A percentile compares a stretch with the other conserved stretches of the same genome.
phyloP scores from a whole-genome alignment of 2,888 invertebrate species.

The Nipponacmea schrenckii region DNA sequence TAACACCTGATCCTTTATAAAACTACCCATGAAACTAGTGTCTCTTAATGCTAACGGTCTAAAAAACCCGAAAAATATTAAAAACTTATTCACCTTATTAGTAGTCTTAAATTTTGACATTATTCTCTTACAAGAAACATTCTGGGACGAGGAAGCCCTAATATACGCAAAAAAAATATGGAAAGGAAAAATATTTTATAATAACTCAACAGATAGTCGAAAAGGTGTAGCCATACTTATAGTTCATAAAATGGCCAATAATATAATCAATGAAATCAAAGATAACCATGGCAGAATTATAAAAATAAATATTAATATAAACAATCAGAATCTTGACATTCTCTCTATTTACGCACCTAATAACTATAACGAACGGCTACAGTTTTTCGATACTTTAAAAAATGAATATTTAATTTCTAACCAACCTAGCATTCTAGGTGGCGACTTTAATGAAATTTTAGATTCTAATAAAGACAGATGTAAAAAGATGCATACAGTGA shows the following conservation, averaged over 20 bases:
- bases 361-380: neutral
- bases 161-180: neutral
- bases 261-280: neutral
- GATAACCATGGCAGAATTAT: neutral
- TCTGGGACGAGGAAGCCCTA: neutral
- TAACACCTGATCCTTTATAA: too few relatives aligned
- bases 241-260: neutral
- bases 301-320: neutral
- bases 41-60: neutral
- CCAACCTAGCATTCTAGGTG: neutral
- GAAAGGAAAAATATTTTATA: neutral
- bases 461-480: neutral
- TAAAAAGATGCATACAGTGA: neutral
- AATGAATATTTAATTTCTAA: neutral
- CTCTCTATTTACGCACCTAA: neutral
- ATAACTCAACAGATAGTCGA: neutral
- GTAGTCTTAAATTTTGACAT: neutral
- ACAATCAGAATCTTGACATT: neutral
- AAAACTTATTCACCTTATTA: neutral
- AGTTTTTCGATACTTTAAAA: neutral
- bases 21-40: neutral
- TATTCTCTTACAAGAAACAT: neutral
- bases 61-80: neutral
- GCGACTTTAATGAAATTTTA: neutral
- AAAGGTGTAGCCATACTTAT: neutral